These are phyloP conservation scores for Cuniculus paca DNA, from an alignment of 2,797 vertebrate species.

Conservation along the genomic window DNA sequence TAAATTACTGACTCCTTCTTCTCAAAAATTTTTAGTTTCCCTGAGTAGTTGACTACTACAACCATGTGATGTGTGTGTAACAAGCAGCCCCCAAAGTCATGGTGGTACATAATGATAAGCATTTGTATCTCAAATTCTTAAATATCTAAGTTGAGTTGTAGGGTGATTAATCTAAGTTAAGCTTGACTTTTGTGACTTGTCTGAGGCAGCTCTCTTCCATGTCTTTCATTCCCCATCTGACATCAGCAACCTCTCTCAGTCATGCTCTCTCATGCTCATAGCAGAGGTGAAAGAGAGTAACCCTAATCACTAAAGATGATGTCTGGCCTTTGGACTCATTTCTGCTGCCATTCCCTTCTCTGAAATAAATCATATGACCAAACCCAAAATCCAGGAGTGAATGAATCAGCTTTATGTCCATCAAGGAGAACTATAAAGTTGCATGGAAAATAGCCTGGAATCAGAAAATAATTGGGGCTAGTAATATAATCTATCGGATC, in stretches of 20 bases:
- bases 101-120: background rate
- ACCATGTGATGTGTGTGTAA: background rate
- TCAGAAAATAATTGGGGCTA: constrained; percentile 32
- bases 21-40: background rate
- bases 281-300: background rate
- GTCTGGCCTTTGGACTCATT: background rate
- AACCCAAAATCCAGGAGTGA: background rate
- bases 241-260: background rate
- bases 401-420: background rate
- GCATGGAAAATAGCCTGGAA: background rate
- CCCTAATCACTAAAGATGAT: background rate
- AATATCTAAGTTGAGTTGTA: background rate
- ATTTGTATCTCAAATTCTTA: background rate
- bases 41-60: background rate
- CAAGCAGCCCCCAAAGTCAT: background rate
- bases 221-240: background rate
- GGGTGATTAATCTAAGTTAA: background rate
- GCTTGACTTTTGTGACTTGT: background rate
- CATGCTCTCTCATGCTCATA: background rate
- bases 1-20: constrained; percentile 49
- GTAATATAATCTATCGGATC: background rate
- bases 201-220: background rate
- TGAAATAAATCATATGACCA: background rate
- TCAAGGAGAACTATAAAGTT: background rate
- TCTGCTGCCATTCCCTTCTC: background rate